Conservation (phyloP, 2,113 vertebrate species). For the Festucalex cinctus region DNA sequence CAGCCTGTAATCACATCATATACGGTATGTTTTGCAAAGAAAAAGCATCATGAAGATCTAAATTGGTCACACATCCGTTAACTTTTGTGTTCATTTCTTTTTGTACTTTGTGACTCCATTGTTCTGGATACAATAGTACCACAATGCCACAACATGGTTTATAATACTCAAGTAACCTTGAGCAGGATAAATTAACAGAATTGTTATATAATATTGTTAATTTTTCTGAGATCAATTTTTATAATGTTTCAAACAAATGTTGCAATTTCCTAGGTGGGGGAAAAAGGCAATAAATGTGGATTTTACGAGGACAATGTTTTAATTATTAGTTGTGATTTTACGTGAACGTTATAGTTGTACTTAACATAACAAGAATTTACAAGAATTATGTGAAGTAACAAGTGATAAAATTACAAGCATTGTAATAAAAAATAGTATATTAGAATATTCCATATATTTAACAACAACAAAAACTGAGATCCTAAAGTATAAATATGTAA, state of each 20-base stretch:
- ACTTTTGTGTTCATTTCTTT: slow-evolving; percentile 22
- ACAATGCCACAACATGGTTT: not conserved
- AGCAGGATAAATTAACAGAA: not conserved
- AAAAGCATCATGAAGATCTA: slow-evolving; percentile 39
- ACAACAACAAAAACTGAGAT: no score
- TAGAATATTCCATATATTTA: no score
- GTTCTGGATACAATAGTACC: slow-evolving; percentile 7
- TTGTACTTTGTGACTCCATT: slow-evolving; percentile 18
- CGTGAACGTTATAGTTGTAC: no score
- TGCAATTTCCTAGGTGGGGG: no score
- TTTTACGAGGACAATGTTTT: no score
- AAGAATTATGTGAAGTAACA: no score
- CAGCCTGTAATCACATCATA: slow-evolving; percentile 19
- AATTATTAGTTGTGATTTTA: no score
- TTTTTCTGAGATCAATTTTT: not conserved
- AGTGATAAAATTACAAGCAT: no score
- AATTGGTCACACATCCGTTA: slow-evolving; percentile 44
- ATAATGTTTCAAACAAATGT: not conserved
- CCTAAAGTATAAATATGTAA: no score
- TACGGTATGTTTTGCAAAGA: slow-evolving; percentile 15
- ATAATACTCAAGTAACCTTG: not conserved
- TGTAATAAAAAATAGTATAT: no score
- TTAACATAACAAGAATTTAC: no score
- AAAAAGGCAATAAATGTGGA: no score
- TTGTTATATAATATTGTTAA: not conserved